Conservation (phyloP, 2,888 invertebrate genomes). For the Lydus trimaculatus region DNA sequence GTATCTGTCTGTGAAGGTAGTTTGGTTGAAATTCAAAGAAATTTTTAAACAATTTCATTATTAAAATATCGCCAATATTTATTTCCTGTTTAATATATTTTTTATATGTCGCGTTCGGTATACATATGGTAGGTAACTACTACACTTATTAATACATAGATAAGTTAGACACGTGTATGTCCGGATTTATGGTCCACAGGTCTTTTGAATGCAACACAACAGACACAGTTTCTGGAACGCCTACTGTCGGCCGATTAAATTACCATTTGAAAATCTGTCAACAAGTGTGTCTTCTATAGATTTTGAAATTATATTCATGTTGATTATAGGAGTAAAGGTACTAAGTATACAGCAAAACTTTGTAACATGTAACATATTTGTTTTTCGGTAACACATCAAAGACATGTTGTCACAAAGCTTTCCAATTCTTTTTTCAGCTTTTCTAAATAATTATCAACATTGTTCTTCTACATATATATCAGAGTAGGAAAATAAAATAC, state of each 20-base stretch:
- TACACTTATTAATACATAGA: neutral
- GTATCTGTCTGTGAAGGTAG: slow-evolving; percentile 53
- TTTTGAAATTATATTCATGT: neutral
- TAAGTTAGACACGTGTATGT: slow-evolving; percentile 24
- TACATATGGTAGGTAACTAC: too few relatives aligned
- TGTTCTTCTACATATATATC: neutral
- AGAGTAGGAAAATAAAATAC: neutral
- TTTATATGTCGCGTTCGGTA: too few relatives aligned
- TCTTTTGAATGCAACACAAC: slow-evolving; percentile 14
- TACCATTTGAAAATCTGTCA: slow-evolving; percentile 30
- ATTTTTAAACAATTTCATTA: neutral
- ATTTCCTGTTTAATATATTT: neutral
- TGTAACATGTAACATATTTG: slow-evolving; percentile 30
- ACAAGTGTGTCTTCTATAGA: slow-evolving; percentile 29
- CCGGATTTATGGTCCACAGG: slow-evolving; percentile 13
- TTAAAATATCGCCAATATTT: neutral
- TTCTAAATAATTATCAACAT: neutral
- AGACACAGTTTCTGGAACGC: slow-evolving; percentile 24
- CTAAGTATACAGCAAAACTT: neutral
- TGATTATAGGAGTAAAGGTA: too few relatives aligned
- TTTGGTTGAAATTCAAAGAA: neutral
- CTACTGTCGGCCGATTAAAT: slow-evolving; percentile 27
- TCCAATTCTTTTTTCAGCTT: neutral
- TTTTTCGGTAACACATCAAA: slow-evolving; percentile 26
- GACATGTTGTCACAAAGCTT: slow-evolving; percentile 9